Evolutionary conservation across 2,113 vertebrate species (phyloP), one percentile per base, ranked within the genome.

Genomic region (Hippocampus mohnikei): DNA sequence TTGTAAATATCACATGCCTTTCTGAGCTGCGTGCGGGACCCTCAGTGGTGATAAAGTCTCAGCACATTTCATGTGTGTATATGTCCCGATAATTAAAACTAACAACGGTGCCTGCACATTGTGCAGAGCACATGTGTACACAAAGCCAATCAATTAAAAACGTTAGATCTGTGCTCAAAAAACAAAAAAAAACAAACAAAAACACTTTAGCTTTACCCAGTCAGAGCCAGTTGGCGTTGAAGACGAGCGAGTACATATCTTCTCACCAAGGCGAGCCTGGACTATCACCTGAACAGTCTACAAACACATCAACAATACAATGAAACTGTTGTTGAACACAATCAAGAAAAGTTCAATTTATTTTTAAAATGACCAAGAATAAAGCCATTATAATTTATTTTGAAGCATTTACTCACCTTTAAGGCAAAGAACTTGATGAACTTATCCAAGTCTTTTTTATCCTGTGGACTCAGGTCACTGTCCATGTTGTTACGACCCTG

Each of bases 371-470:
- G 18, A 50, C 5, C 15, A 37, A 61, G 8, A 33, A 21, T 11
- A 63, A 63, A 8, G 21, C 42, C 16, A 21, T 27, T 25, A 2
- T 13, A 8, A 18, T 48, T 9, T 48, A 48, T 18, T 18, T 25
- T 23, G 0, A 20, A 23, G 0, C 1, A 21, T 16, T 5, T 3
- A 56, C 10, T 86, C 89, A 98, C 97, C 96, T 99, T 99, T 79
- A 99, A 90, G 71, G 97, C 96, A 91, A 99, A 99, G 91, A 99
- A 99, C 86, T 98, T 98, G 76, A 99, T 97, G 86, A 99, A 99
- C 85, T 99, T 99, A 93, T 99, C 97, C 93, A 99, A 89, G 91
- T 99, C 97, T 90, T 97, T 99, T 86, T 95, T 96, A 92, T 99
- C 97, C 86, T 99, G 97, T 82, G 93, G 94, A 91, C 90, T 98